These are phyloP conservation scores for Manduca sexta DNA, from an alignment of 1,140 invertebrate genomes.

Conservation along the genomic window DNA sequence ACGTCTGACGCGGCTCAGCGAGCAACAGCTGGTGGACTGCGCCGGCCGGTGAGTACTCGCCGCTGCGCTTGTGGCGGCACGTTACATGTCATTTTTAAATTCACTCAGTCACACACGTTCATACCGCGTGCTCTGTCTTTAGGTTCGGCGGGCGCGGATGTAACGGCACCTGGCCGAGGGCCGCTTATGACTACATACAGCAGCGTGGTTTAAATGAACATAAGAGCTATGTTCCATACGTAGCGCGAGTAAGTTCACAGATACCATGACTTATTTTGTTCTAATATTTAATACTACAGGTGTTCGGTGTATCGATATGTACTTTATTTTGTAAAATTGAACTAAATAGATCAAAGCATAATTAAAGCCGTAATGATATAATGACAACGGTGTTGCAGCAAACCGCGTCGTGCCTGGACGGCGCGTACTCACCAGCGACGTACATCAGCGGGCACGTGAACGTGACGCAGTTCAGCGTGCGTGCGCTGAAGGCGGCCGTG, in stretches of 20 bases:
- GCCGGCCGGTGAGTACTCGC: constrained; percentile 86
- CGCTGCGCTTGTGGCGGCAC: no score
- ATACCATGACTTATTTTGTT: no score
- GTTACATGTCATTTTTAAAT: no score
- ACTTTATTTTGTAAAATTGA: no score
- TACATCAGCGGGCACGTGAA: constrained; percentile 3
- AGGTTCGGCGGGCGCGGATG: constrained; percentile 6
- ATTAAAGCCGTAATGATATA: background rate
- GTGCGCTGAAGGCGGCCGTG: constrained; percentile 37
- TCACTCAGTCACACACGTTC: no score
- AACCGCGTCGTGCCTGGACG: background rate
- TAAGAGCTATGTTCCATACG: background rate
- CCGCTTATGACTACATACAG: constrained; percentile 4
- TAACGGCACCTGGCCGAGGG: constrained; percentile 5
- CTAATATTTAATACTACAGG: no score
- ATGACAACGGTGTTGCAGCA: background rate
- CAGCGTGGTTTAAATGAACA: background rate
- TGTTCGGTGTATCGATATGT: no score
- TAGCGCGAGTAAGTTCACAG: background rate
- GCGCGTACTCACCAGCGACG: background rate
- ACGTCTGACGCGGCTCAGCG: constrained; percentile 86
- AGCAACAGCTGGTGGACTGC: constrained; percentile 95
- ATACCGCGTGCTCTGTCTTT: background rate
- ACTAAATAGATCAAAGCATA: background rate
- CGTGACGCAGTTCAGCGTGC: constrained; percentile 1